These are phyloP conservation scores for Tipula confusa DNA, from an alignment of 2,888 invertebrate species.

Conservation along the genomic window DNA sequence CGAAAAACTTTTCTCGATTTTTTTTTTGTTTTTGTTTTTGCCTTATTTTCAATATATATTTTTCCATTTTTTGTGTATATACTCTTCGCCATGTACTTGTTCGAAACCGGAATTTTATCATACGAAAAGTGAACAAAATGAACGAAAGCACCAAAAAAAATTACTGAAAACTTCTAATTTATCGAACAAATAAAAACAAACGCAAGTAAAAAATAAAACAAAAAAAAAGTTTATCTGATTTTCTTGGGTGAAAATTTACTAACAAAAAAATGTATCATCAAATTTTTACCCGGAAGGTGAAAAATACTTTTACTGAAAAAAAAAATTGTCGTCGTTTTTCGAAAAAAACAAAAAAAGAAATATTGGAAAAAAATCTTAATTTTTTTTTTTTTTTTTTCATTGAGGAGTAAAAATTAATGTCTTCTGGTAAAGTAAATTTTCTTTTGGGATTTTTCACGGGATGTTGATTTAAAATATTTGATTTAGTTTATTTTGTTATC, in stretches of 20 bases:
- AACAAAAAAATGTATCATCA: conserved; percentile 1
- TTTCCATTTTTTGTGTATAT: neutral
- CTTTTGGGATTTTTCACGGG: neutral
- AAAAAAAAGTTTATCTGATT: neutral
- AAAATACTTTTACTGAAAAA: neutral
- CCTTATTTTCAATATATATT: neutral
- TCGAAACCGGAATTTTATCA: neutral
- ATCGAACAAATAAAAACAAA: conserved; percentile 25
- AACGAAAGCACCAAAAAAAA: neutral
- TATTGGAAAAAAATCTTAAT: neutral
- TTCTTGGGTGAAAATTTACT: conserved; percentile 20
- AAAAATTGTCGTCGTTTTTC: conserved; percentile 12
- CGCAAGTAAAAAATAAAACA: no score
- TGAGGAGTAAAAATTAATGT: conserved; percentile 16
- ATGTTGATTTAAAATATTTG: conserved; percentile 20
- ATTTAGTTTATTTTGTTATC: conserved; percentile 25
- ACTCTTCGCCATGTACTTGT: neutral
- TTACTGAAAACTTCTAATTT: conserved; percentile 25
- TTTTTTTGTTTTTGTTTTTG: neutral
- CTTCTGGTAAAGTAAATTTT: conserved; percentile 12
- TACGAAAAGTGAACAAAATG: neutral
- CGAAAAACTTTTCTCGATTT: neutral
- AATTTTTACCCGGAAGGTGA: conserved; percentile 25
- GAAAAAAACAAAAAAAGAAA: no score
- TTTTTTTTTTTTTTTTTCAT: neutral